A percentile compares a stretch with the other conserved stretches of the same genome.
phyloP scores from a whole-genome alignment of 2,113 vertebrate genomes.

The Myrmophylax atrothorax region DNA sequence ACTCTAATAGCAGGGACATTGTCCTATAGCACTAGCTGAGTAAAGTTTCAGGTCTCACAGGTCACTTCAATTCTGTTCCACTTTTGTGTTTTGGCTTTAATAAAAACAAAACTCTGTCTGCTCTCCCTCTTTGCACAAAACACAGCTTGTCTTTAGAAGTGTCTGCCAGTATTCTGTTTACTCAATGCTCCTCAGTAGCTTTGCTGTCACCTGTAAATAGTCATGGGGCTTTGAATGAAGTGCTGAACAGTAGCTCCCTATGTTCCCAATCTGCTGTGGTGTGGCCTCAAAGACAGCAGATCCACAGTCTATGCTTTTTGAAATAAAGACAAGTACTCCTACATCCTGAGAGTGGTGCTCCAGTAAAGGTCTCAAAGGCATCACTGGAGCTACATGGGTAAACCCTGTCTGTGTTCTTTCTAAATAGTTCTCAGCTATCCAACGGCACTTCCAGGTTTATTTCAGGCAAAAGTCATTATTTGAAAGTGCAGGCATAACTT shows the following conservation, averaged over 20 bases:
- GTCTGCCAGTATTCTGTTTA: background rate
- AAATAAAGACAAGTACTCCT: background rate
- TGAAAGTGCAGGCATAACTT: background rate
- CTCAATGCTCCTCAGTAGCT: background rate
- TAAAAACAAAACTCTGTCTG: background rate
- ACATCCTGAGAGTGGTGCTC: background rate
- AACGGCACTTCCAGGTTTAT: background rate
- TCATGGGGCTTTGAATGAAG: background rate
- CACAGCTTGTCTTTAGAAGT: background rate
- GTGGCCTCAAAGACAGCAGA: background rate
- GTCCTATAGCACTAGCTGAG: background rate
- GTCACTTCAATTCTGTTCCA: background rate
- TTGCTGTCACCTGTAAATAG: background rate
- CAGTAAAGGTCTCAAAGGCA: background rate
- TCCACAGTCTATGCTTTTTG: background rate
- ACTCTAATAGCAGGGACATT: accelerated
- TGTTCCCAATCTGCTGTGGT: background rate
- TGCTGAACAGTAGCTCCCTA: background rate
- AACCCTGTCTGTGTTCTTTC: background rate
- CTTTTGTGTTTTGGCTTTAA: background rate
- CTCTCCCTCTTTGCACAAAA: background rate
- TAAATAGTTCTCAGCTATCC: background rate
- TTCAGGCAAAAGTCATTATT: background rate
- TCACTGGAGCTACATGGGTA: background rate
- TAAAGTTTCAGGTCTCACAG: background rate